Percentiles rank a stretch among this genome's conserved stretches.
phyloP scores from a whole-genome alignment of 2,888 invertebrate species.

The Cephus nigrinus region DNA sequence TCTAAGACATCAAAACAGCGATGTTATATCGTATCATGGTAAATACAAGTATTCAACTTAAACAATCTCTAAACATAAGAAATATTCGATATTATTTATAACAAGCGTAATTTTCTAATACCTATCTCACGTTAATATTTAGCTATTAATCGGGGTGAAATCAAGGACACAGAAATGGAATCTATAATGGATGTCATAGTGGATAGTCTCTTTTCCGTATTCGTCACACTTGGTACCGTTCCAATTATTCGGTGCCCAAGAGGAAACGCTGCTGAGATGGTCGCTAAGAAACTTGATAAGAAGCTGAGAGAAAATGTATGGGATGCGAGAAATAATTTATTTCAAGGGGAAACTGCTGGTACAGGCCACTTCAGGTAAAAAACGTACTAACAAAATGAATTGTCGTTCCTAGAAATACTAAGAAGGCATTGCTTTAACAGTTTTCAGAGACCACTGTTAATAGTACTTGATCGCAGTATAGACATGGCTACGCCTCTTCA shows the following conservation, averaged over 20 bases:
- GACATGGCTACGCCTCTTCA: slow-evolving; percentile 98
- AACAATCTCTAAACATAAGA: background rate
- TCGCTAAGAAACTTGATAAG: slow-evolving; percentile 96
- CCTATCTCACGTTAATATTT: slow-evolving; percentile 40
- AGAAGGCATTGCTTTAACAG: slow-evolving; percentile 70
- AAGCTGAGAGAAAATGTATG: slow-evolving; percentile 96
- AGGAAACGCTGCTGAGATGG: slow-evolving; percentile 98
- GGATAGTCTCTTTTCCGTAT: slow-evolving; percentile 96
- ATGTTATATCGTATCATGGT: slow-evolving; percentile 93
- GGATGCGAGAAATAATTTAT: slow-evolving; percentile 96
- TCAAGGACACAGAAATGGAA: slow-evolving; percentile 96
- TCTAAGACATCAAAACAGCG: slow-evolving; percentile 91
- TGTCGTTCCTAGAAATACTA: background rate
- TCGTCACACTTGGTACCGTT: slow-evolving; percentile 90
- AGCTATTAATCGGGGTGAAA: slow-evolving; percentile 94
- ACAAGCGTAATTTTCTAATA: slow-evolving; percentile 1
- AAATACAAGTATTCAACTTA: slow-evolving; percentile 47
- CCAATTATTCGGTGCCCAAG: slow-evolving; percentile 81
- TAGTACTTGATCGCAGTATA: slow-evolving; percentile 92
- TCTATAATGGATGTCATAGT: slow-evolving; percentile 93
- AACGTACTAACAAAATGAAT: background rate
- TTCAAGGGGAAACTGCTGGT: slow-evolving; percentile 86
- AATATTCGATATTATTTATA: slow-evolving; percentile 6
- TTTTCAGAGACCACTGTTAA: slow-evolving; percentile 92
- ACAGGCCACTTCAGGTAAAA: slow-evolving; percentile 71